Base-by-base conservation (phyloP, 2,888 invertebrate genomes). In the Alloplasta piceator region DNA sequence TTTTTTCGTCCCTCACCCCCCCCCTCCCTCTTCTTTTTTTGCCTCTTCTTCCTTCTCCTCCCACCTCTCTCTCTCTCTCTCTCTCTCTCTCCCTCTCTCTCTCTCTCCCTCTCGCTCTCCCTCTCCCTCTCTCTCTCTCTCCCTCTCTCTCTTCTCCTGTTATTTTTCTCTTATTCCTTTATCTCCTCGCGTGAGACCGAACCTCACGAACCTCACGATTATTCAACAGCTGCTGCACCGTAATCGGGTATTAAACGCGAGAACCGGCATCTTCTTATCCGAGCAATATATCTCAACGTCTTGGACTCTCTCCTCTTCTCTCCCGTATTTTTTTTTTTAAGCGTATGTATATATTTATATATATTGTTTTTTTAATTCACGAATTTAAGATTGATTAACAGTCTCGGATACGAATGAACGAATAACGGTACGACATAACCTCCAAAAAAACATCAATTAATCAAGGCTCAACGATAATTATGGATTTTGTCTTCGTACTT, bases 1-100 rank as follows among this genome's bases (percentile, higher is more conserved):
- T 84, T 85, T 85, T 63, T 55, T 66, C 82, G 26, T 26, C 80
- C 79, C 66, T 74, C 70, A 72, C 76, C 77, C 82, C 85, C 83
- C 83, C 83, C 75, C 80, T 60, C 78, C 83, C 75, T 70, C 60
- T 71, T 56, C 39, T 77, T 74, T 48, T 67, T 58, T 12, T 14
- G 14, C 55, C 43, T 61, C 60, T 43, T 46, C 50, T 61, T n/a
- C 12, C 48, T 61, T 7, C n/a, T 39, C 64, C 26, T 41, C 14
- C 26, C 46, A 41, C 26, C 55, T 10, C 46, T 7, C 7, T 64
- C 56, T n/a, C n/a, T n/a, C 7, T 14, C 43, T 70, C 6, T 64
- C 38, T 43, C 67, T 26, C 80, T 79, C 66, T 74, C 70, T 72
- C 76, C 77, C 82, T 85, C 83, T 83, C 83, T 74, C 80, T 60